Percentiles rank a stretch among this genome's conserved stretches.
These are phyloP conservation scores for Tubulanus polymorphus DNA, from an alignment of 2,888 invertebrate species.

Conservation along the genomic window DNA sequence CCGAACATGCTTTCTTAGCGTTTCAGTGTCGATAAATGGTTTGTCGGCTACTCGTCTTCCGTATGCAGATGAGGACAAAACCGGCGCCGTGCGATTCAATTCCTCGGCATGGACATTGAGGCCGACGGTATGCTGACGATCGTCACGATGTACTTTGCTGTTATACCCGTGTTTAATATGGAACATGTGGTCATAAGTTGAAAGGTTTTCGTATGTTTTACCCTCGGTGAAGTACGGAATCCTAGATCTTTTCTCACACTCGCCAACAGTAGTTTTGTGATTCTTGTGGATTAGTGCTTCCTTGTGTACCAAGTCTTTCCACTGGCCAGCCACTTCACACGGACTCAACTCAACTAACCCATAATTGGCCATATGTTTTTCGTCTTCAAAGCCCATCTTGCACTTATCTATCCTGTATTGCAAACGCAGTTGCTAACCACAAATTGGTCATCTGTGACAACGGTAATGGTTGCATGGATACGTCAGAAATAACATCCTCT, in stretches of 20 bases:
- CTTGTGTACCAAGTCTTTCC: too few relatives aligned
- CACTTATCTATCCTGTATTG: too few relatives aligned
- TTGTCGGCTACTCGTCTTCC: slow-evolving; percentile 24
- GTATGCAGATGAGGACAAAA: slow-evolving; percentile 29
- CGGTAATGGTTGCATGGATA: too few relatives aligned
- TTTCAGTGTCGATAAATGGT: slow-evolving; percentile 22
- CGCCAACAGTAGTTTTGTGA: too few relatives aligned
- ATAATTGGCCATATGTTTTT: slow-evolving; percentile 27
- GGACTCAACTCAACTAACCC: slow-evolving; percentile 24
- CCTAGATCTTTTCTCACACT: too few relatives aligned
- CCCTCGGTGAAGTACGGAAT: too few relatives aligned
- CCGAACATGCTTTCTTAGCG: slow-evolving; percentile 21
- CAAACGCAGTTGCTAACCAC: too few relatives aligned
- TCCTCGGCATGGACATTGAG: slow-evolving; percentile 33
- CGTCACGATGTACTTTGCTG: slow-evolving; percentile 34
- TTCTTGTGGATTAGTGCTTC: too few relatives aligned
- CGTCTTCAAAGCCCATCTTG: background rate
- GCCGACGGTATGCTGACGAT: slow-evolving; percentile 31
- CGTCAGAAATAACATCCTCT: too few relatives aligned
- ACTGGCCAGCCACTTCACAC: slow-evolving; percentile 26
- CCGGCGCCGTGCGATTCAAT: slow-evolving; percentile 22
- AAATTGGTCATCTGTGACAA: too few relatives aligned
- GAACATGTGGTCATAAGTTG: slow-evolving; percentile 30
- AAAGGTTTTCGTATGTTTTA: too few relatives aligned
- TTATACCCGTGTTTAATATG: slow-evolving; percentile 24